Evolutionary conservation across 2,888 invertebrate genomes (phyloP).

Genomic region (Pseudolycoriella hygida): DNA sequence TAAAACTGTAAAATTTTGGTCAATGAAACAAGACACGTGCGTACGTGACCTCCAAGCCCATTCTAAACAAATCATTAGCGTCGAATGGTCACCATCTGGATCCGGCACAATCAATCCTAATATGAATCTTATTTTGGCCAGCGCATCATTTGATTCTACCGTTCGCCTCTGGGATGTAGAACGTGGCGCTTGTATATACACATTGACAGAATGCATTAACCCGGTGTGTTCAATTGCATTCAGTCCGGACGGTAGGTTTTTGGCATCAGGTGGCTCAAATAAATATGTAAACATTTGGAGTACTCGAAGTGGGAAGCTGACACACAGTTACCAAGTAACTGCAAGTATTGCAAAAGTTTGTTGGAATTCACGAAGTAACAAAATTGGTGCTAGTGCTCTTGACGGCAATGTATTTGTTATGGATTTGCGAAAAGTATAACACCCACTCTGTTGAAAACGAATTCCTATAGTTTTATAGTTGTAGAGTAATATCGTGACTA

Average conservation of each 20-base stretch:
- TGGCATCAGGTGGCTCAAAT: constrained; percentile 73
- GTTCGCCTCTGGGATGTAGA: constrained; percentile 92
- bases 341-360: constrained; percentile 99
- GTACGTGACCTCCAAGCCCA: constrained; percentile 92
- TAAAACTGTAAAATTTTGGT: constrained; percentile 99
- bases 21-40: constrained; percentile 90
- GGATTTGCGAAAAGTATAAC: constrained; percentile 71
- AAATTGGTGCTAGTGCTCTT: constrained; percentile 96
- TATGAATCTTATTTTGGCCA: constrained; percentile 88
- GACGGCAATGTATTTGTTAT: constrained; percentile 95
- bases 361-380: constrained; percentile 96
- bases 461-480: too few relatives aligned
- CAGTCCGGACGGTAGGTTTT: constrained; percentile 92
- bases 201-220: constrained; percentile 91
- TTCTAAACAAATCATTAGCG: constrained; percentile 97
- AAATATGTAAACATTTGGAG: constrained; percentile 99
- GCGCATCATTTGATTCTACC: constrained; percentile 97
- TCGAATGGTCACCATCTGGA: constrained; percentile 98
- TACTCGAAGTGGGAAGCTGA: constrained; percentile 83
- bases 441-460: not conserved
- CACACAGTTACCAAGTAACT: constrained; percentile 95
- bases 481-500: too few relatives aligned
- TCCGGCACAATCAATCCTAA: constrained; percentile 94
- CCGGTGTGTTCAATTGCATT: constrained; percentile 97
- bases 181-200: constrained; percentile 72